Percentiles rank a stretch among this genome's conserved stretches.
Evolutionary conservation across 1,140 invertebrate genomes (phyloP).

Genomic region (Carcinoscorpius rotundicauda): DNA sequence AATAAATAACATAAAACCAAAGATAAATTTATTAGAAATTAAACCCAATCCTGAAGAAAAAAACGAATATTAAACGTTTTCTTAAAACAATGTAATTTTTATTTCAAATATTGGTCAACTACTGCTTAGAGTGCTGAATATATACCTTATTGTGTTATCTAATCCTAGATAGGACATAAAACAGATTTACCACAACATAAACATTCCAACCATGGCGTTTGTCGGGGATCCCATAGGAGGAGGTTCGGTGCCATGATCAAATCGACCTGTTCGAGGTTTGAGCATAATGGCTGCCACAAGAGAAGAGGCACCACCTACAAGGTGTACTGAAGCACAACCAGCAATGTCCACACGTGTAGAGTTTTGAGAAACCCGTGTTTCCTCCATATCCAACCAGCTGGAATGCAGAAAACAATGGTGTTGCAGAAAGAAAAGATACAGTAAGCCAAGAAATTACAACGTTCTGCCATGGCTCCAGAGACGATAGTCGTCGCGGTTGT

Average conservation of each 20-base stretch:
- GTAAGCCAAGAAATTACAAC: slow-evolving; percentile 80
- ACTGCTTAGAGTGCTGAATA: too few relatives aligned
- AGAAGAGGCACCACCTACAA: slow-evolving; percentile 63
- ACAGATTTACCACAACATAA: slow-evolving; percentile 60
- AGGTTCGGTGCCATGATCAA: slow-evolving; percentile 55
- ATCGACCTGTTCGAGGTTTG: slow-evolving; percentile 71
- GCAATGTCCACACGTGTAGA: slow-evolving; percentile 77
- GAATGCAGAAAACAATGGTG: slow-evolving; percentile 79
- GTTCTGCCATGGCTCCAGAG: slow-evolving; percentile 70
- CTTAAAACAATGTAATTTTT: too few relatives aligned
- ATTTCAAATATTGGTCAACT: too few relatives aligned
- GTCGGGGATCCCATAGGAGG: slow-evolving; percentile 73
- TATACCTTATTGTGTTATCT: too few relatives aligned
- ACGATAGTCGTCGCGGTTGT: slow-evolving; percentile 83
- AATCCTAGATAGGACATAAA: too few relatives aligned
- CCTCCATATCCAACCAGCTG: slow-evolving; percentile 83
- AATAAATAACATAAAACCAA: too few relatives aligned
- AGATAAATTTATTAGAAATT: too few relatives aligned
- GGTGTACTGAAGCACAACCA: slow-evolving; percentile 58
- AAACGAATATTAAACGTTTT: too few relatives aligned
- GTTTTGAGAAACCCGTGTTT: slow-evolving; percentile 68
- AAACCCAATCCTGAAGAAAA: too few relatives aligned
- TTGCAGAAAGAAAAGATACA: slow-evolving; percentile 80
- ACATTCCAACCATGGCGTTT: slow-evolving; percentile 80
- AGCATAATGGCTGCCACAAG: slow-evolving; percentile 79